phyloP scores from a whole-genome alignment of 2,797 vertebrate species.

The Poecile montanus region DNA sequence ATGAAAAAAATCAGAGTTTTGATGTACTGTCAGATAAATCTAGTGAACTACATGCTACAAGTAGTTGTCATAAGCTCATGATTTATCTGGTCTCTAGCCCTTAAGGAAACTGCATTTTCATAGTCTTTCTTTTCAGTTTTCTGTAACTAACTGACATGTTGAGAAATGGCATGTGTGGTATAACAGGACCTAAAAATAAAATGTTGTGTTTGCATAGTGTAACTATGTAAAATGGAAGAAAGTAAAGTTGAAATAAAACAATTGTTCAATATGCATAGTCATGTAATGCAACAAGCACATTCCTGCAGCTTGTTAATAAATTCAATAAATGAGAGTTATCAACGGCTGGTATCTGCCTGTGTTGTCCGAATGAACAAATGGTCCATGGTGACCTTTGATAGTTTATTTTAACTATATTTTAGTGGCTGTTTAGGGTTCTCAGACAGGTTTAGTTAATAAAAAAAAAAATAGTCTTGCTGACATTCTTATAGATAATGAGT shows the following conservation, averaged over 20 bases:
- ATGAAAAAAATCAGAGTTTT: not conserved
- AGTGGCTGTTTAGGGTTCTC: slow-evolving; percentile 6
- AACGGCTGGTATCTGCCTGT: slow-evolving; percentile 25
- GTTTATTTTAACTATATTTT: slow-evolving; percentile 37
- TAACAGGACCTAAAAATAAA: not conserved
- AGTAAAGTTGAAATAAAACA: not conserved
- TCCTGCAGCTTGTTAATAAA: slow-evolving; percentile 55
- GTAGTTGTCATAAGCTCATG: not conserved
- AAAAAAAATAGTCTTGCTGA: not conserved
- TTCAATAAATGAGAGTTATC: slow-evolving; percentile 52
- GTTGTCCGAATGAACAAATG: slow-evolving; percentile 37
- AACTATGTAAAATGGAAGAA: not conserved
- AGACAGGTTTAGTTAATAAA: not conserved
- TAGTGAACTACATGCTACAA: not conserved
- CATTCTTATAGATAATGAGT: not conserved
- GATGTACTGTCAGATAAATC: not conserved
- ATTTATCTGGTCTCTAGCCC: not conserved
- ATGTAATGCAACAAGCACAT: slow-evolving; percentile 12
- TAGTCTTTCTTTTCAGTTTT: not conserved
- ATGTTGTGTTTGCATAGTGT: not conserved
- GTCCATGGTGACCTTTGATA: slow-evolving; percentile 54
- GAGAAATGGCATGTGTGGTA: not conserved
- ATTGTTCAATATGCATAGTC: slow-evolving; percentile 37
- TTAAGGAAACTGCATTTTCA: not conserved
- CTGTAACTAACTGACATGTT: not conserved